Evolutionary conservation across 2,888 invertebrate species (phyloP), one percentile per base, ranked within the genome.

Genomic region (Eupithecia inturbata): DNA sequence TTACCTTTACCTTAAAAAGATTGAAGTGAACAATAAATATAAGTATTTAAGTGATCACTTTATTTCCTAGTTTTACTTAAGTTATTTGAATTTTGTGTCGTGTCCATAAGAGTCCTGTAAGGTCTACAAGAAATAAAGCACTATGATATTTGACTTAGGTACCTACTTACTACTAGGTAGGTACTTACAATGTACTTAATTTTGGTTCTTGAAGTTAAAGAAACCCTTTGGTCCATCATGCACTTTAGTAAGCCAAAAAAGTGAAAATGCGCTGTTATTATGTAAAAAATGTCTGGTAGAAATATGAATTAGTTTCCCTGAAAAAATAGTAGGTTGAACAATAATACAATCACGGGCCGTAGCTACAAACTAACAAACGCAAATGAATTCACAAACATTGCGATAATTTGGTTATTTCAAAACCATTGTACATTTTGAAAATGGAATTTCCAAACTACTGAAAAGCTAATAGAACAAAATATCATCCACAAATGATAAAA

Each of bases 401-500:
- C 60, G 39, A 60, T 69, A 60, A 67, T 71, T 67, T n/a, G n/a
- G 39, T 68, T 26, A 72, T 66, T 68, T 63, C 1, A 22, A 39
- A 72, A 69, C 36, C 66, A 19, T 57, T 60, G n/a, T 60, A 39
- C 36, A 66, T 57, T 39, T 33, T 3, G 3, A 49, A 62, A 67
- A 45, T 49, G 36, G 22, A 70, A 16, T 64, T 64, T 64, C 22
- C 36, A 70, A 60, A 72, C 70, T 41, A 70, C 63, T 39, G 70
- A 60, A 64, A 33, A 64, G 31, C n/a, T 62, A 28, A 62, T 62
- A 31, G 31, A 31, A 31, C 28, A 9, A 53, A 53, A 53, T n/a
- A 9, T 53, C 22, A 22, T 57, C 57, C 68, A 74, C 70, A 73
- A 77, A 74, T 14, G 31, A 60, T 62, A 71, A 67, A 41, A 68